These are phyloP conservation scores for Erpetoichthys calabaricus DNA, from an alignment of 2,797 vertebrate species.

Conservation along the genomic window DNA sequence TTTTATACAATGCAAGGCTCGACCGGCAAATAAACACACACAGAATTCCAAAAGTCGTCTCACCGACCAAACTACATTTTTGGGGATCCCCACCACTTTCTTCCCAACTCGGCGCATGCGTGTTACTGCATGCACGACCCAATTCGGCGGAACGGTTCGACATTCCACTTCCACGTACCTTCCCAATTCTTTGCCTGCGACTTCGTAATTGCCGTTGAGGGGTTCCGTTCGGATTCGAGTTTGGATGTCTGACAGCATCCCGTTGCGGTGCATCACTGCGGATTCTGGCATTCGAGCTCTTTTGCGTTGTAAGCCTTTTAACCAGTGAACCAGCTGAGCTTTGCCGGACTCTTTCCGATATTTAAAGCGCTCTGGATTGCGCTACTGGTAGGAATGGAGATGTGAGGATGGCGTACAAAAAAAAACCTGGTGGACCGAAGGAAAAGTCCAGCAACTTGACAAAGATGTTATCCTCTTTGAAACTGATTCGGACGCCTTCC, in stretches of 20 bases:
- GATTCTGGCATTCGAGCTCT: too few species aligned
- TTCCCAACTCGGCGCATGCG: not conserved
- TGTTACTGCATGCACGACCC: constrained; percentile 1
- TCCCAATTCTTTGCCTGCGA: constrained; percentile 54
- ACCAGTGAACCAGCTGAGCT: too few species aligned
- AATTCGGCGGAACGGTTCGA: not conserved
- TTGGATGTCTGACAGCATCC: constrained; percentile 50
- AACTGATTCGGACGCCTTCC: too few species aligned
- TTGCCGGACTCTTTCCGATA: too few species aligned
- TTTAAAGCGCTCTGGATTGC: not conserved
- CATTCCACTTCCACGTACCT: constrained; percentile 34
- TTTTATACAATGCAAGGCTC: too few species aligned
- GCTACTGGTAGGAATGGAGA: not conserved
- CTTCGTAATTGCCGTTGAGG: constrained; percentile 47
- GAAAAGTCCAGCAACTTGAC: too few species aligned
- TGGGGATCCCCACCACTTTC: too few species aligned
- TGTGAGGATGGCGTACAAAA: not conserved
- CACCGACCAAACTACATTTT: too few species aligned
- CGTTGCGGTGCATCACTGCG: constrained; percentile 46
- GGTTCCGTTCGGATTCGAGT: constrained; percentile 48
- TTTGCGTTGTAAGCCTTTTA: too few species aligned
- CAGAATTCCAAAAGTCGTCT: too few species aligned
- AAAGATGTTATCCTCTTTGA: too few species aligned
- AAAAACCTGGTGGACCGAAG: not conserved
- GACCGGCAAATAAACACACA: too few species aligned